phyloP scores from a whole-genome alignment of 2,113 vertebrate species.

The Anhinga rufa region DNA sequence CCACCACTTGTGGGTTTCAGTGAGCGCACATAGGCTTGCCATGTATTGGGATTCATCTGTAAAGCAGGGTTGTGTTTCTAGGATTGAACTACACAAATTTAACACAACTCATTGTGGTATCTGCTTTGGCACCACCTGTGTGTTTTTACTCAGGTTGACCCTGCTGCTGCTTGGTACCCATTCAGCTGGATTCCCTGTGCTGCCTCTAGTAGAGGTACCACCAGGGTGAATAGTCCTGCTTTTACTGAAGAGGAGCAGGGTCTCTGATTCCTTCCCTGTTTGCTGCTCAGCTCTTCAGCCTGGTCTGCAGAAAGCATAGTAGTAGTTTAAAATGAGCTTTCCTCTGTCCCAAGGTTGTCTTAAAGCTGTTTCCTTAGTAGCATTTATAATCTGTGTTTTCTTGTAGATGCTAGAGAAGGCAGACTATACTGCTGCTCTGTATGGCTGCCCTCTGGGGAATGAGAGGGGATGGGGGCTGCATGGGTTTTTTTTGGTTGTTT shows the following conservation, averaged over 20 bases:
- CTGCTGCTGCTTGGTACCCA: neutral
- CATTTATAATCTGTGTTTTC: neutral
- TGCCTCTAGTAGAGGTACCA: neutral
- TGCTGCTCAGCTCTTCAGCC: neutral
- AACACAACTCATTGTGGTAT: neutral
- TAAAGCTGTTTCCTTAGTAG: neutral
- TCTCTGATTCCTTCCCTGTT: neutral
- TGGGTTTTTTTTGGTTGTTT: neutral
- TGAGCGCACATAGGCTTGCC: neutral
- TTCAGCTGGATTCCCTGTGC: neutral
- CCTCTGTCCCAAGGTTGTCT: neutral
- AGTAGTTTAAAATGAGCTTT: neutral
- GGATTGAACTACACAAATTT: neutral
- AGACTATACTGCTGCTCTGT: neutral
- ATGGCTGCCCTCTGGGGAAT: neutral
- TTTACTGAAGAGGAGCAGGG: neutral
- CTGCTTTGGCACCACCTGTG: neutral
- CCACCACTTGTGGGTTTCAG: neutral
- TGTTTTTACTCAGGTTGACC: neutral
- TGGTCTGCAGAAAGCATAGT: neutral
- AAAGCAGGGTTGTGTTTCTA: neutral
- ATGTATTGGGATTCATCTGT: rapidly evolving
- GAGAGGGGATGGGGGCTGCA: neutral
- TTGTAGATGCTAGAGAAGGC: neutral
- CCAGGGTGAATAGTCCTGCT: neutral